These are phyloP conservation scores for Myotis pilosus DNA, from an alignment of 2,797 vertebrate species.

Conservation along the genomic window DNA sequence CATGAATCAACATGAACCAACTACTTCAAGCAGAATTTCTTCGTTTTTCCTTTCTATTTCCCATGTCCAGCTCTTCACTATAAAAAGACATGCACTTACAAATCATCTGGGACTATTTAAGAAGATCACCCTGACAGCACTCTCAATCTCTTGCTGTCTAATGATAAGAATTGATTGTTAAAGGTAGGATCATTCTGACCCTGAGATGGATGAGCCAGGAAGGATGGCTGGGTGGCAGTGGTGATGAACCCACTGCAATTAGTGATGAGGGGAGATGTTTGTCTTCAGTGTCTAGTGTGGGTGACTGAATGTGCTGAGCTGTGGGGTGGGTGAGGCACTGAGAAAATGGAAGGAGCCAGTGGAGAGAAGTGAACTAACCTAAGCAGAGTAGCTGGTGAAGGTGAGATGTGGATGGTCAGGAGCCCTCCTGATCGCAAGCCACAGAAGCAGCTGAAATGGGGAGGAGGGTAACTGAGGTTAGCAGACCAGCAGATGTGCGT, in stretches of 20 bases:
- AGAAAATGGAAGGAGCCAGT: not conserved
- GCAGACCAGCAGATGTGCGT: not conserved
- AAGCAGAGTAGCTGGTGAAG: not conserved
- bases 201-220: not conserved
- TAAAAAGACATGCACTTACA: not conserved
- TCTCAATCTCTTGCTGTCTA: not conserved
- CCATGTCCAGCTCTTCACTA: not conserved
- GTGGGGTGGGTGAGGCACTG: not conserved
- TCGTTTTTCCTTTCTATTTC: not conserved
- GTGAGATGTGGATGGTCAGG: too few species aligned
- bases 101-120: not conserved
- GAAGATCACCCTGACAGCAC: not conserved
- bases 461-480: fast-evolving
- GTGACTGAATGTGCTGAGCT: too few species aligned
- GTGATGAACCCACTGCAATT: not conserved
- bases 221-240: not conserved
- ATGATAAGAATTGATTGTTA: not conserved
- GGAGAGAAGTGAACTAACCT: not conserved
- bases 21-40: slow-evolving; percentile 1
- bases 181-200: not conserved
- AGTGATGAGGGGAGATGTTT: not conserved
- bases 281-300: not conserved
- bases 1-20: slow-evolving; percentile 16
- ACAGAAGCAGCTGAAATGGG: not conserved
- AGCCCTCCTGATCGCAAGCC: not conserved